Evolutionary conservation across 2,797 vertebrate species (phyloP), one percentile per base, ranked within the genome.

Genomic region (Sibirionetta formosa): DNA sequence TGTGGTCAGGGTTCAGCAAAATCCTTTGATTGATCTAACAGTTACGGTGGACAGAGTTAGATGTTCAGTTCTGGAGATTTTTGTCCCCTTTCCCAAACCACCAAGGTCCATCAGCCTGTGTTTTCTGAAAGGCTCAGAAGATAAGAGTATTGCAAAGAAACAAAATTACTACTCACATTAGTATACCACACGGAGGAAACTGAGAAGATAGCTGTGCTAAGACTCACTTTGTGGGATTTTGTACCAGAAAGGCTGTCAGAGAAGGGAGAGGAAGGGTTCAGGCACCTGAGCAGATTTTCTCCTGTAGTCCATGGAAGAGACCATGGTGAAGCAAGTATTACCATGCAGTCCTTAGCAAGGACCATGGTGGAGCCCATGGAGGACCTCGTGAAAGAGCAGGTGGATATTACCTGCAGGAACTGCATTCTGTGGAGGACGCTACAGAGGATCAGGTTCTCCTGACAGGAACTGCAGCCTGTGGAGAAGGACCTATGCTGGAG

Each of bases 211-310:
- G 23, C 66, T 42, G 22, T 18, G 14, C 24, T 65, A 65, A 48
- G 64, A n/a, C 16, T 13, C 3, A 3, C 35, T 58, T 66, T 18
- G 33, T 54, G 38, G 22, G 29, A 4, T 12, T 53, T 33, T 0
- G 0, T 29, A 18, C 35, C 61, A 63, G 46, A 72, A 38, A 66
- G 11, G 33, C 16, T 60, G 19, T 38, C 36, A 3, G 14, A 54
- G 72, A 79, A 58, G 18, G 7, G 7, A 10, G 7, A 15, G 7
- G 5, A 56, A 23, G 20, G 20, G 7, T 11, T 36, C 44, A 60
- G 15, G 29, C 29, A 7, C 31, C 22, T 29, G 13, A 46, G 23
- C 42, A n/a, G 29, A 17, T 54, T 18, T 11, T 61, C 29, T 24
- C 10, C 14, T 35, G 48, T 26, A 53, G 35, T 13, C 18, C 7